A percentile compares a stretch with the other conserved stretches of the same genome.
Conservation (phyloP, 2,888 invertebrate genomes). For the Cryptus armator region DNA sequence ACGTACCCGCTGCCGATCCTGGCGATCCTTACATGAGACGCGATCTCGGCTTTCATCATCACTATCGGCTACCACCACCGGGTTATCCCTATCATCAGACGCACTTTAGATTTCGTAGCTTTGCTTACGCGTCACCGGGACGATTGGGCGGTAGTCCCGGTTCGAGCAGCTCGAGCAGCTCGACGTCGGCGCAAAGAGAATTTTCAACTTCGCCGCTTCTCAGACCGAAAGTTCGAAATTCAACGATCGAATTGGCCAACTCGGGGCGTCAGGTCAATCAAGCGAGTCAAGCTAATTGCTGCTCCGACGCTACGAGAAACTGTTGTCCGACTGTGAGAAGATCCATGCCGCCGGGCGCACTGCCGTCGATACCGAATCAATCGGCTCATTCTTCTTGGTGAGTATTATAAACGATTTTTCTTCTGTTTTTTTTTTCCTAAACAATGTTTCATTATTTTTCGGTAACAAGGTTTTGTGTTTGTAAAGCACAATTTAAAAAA, state of each 20-base stretch:
- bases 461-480: neutral
- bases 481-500: too few species aligned
- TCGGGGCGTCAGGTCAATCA: constrained; percentile 75
- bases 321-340: constrained; percentile 88
- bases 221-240: constrained; percentile 83
- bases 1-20: constrained; percentile 87
- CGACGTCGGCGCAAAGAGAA: constrained; percentile 85
- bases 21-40: constrained; percentile 88
- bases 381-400: constrained; percentile 82
- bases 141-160: constrained; percentile 85
- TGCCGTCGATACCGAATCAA: constrained; percentile 80
- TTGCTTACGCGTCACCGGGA: constrained; percentile 83
- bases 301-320: constrained; percentile 84
- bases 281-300: constrained; percentile 76
- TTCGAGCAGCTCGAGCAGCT: constrained; percentile 86
- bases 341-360: constrained; percentile 87
- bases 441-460: neutral
- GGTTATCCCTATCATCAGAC: constrained; percentile 84
- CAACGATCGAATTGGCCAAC: constrained; percentile 81
- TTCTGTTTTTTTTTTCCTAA: constrained; percentile 23
- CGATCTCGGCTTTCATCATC: constrained; percentile 87
- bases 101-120: constrained; percentile 83
- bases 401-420: constrained; percentile 70
- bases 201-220: constrained; percentile 84
- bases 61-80: constrained; percentile 87